Conservation (phyloP, 2,113 vertebrate species). For the Psilopsiagon aurifrons region DNA sequence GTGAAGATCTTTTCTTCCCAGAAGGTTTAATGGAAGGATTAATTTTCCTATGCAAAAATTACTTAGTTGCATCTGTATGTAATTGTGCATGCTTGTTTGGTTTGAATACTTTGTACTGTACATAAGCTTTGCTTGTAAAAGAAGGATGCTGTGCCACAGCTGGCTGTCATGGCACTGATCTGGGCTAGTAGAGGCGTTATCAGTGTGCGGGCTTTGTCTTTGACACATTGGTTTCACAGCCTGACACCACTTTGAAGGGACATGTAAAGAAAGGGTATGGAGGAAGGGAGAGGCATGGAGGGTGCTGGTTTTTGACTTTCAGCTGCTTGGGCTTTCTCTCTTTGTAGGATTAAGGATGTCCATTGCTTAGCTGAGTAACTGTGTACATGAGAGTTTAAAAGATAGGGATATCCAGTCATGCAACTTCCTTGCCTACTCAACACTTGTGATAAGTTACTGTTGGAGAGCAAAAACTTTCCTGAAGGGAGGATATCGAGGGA, state of each 20-base stretch:
- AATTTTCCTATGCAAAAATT: background rate
- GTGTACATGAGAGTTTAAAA: accelerated
- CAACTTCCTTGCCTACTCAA: background rate
- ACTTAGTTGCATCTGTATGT: background rate
- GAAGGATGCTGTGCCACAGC: background rate
- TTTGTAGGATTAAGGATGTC: accelerated
- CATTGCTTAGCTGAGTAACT: background rate
- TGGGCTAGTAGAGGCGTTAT: background rate
- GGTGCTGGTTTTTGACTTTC: background rate
- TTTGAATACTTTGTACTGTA: background rate
- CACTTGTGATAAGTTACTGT: background rate
- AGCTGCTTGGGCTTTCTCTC: background rate
- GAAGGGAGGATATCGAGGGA: background rate
- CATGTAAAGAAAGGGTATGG: background rate
- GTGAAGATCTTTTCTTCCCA: background rate
- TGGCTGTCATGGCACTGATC: background rate
- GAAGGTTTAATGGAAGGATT: background rate
- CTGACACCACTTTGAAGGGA: background rate
- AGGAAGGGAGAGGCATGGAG: accelerated
- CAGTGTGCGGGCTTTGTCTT: background rate
- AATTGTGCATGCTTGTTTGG: background rate
- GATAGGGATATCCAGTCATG: background rate
- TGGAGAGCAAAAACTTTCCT: background rate
- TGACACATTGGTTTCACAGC: background rate
- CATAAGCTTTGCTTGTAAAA: background rate